Conservation (phyloP, 1,140 invertebrate genomes). For the Diorhabda elongata region DNA sequence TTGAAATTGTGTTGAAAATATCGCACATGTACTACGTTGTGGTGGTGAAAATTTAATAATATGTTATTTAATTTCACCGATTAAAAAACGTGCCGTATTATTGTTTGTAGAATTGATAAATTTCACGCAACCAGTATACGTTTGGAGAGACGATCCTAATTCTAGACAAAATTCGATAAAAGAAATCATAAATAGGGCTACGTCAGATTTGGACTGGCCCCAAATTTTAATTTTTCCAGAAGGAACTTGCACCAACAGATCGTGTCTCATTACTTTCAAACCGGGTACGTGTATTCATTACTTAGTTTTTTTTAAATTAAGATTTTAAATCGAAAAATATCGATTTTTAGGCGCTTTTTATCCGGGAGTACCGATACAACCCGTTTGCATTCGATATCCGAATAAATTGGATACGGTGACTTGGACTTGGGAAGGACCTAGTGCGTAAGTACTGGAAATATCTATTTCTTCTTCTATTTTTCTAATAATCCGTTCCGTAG, state of each 20-base stretch:
- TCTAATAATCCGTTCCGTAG: conserved; percentile 49
- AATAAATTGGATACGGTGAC: conserved; percentile 90
- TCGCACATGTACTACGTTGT: no score
- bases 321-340: no score
- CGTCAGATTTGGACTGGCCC: conserved; percentile 84
- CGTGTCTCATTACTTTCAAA: conserved; percentile 93
- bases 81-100: background rate
- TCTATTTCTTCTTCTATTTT: background rate
- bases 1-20: no score
- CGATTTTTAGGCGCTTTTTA: conserved; percentile 62
- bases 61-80: no score
- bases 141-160: conserved; percentile 86
- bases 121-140: conserved; percentile 92
- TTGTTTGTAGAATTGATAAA: conserved; percentile 76
- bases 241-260: conserved; percentile 92
- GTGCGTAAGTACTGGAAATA: conserved; percentile 69
- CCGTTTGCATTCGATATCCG: conserved; percentile 86
- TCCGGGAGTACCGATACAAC: conserved; percentile 91
- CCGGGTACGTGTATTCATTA: conserved; percentile 54
- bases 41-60: no score
- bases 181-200: conserved; percentile 82
- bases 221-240: conserved; percentile 93
- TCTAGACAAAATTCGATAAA: conserved; percentile 87
- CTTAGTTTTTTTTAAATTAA: background rate
- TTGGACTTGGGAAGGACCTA: conserved; percentile 97